Evolutionary conservation across 2,888 invertebrate genomes (phyloP), one percentile per base, ranked within the genome.

Genomic region (Allolobophora icterica): DNA sequence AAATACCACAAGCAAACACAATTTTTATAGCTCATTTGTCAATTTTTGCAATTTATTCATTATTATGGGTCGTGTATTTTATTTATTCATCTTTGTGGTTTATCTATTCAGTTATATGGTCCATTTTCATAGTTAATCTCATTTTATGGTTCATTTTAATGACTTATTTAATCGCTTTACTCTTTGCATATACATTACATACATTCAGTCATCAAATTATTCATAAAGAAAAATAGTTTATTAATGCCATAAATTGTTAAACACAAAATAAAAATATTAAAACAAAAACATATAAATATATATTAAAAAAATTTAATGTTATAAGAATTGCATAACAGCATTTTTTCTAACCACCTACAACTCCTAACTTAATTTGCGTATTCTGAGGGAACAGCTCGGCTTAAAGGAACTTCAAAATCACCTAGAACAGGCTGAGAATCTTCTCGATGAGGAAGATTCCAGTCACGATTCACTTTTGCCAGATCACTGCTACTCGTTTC

Each of bases 381-480:
- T 52, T 19, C 15, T 52, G 19, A 17, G 52, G 13, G 19, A 19
- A 11, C 19, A 52, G 15, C 15, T 52, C 13, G 3, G 3, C 3
- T 52, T 45, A 13, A 24, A 52, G 24, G 4, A 52, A 52, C 24
- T 24, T 52, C 0, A n/a, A n/a, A 71, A n/a, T 35, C 5, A 90
- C 90, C 90, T n/a, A 90, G 52, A 35, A 90, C 90, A 52, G 90
- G 90, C 19, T 35, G 58, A 30, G 90, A 90, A 35, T 90, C 90
- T 35, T 24, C 34, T 38, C 71, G n/a, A 34, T 90, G 45, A 71
- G 52, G 34, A 4, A 38, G 52, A 17, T 33, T 33, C 90, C 90
- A 90, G 33, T 58, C 45, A 38, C 90, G 35, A 35, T 87, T 87
- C 35, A 87, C 35, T 8, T 35, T 34, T 5, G 87, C 87, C 87